Evolutionary conservation across 2,888 invertebrate genomes (phyloP), one percentile per base, ranked within the genome.

Genomic region (Trachelus tabidus): DNA sequence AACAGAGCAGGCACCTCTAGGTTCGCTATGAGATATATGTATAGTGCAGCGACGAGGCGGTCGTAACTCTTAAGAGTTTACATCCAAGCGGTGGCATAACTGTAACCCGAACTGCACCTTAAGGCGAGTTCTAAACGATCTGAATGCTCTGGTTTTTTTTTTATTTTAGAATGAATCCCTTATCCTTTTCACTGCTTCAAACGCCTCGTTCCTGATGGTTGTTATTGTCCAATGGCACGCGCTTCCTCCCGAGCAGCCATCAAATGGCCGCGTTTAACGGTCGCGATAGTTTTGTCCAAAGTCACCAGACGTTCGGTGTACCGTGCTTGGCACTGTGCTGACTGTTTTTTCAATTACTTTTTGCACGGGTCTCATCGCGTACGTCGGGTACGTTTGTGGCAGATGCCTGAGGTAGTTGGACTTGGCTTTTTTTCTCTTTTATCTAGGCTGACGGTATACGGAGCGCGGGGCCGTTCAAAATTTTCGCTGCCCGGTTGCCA

Each of bases 191-290:
- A 9, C 56, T 56, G 23, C 23, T 6, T 23, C 56, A 23, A 56
- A 56, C 23, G 56, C 56, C 23, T 56, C 56, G 56, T 56, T 23
- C 56, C 56, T 15, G 82, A 77, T 73, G 81, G 82, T 68, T 85
- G 83, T 87, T 88, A 87, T 85, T 85, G 85, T 83, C 75, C 68
- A 78, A 79, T 79, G 87, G 83, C 86, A 87, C 86, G 86, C 74
- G 74, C 85, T 83, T 84, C 83, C 83, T 79, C 77, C 79, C 82
- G 69, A 75, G 68, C 79, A 77, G 81, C 85, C 81, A 85, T 85
- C 82, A 84, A 88, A 84, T 78, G 75, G 80, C 79, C 80, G 79
- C 79, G 73, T 82, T 81, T 71, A 71, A 71, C 71, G 71, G n/a
- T 30, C 71, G 77, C 79, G 73, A 85, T 83, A 82, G 83, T 86